phyloP scores from a whole-genome alignment of 2,797 vertebrate species.

The Chrosomus eos region DNA sequence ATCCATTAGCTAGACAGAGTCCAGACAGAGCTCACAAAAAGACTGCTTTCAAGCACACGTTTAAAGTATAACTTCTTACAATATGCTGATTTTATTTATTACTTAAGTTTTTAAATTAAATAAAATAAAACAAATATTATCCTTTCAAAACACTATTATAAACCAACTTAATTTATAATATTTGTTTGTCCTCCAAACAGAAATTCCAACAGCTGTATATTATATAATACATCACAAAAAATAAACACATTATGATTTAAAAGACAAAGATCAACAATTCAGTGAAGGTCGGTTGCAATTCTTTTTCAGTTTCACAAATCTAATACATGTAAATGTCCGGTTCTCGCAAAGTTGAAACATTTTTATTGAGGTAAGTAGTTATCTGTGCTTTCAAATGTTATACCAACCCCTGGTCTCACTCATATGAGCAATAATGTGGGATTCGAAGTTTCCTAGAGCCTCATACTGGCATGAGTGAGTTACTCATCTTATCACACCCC shows the following conservation, averaged over 20 bases:
- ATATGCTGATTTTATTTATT: background rate
- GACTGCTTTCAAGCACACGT: conserved; percentile 45
- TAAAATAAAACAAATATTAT: background rate
- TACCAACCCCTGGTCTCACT: background rate
- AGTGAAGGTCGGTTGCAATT: background rate
- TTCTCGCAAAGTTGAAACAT: background rate
- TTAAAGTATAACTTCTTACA: background rate
- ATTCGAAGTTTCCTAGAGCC: background rate
- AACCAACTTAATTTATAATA: background rate
- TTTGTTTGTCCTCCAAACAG: background rate
- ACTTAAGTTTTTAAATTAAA: background rate
- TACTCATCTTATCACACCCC: conserved; percentile 40
- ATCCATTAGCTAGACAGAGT: conserved; percentile 85
- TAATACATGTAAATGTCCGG: background rate
- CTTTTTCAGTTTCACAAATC: background rate
- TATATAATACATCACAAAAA: background rate
- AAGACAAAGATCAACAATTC: background rate
- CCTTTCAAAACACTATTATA: background rate
- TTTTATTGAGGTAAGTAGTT: too few species aligned
- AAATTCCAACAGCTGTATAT: background rate
- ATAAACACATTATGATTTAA: background rate
- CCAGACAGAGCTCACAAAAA: conserved; percentile 73
- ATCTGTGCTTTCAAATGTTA: background rate
- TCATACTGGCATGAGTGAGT: background rate
- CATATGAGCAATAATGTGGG: background rate